phyloP scores from a whole-genome alignment of 2,888 invertebrate genomes.

The Ernsta delagoae region DNA sequence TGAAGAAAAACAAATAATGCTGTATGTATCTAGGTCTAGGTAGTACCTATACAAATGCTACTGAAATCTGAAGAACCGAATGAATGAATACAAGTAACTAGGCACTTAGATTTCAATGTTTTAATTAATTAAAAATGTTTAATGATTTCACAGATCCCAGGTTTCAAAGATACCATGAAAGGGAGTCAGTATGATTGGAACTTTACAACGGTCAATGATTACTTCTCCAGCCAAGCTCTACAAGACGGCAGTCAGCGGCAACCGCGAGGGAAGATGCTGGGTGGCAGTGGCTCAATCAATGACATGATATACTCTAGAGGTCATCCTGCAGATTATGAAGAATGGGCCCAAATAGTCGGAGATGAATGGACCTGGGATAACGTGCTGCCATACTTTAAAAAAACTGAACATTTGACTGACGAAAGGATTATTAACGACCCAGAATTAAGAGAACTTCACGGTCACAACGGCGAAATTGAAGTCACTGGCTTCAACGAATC shows the following conservation, averaged over 20 bases:
- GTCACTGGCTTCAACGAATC: slow-evolving; percentile 57
- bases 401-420: slow-evolving; percentile 68
- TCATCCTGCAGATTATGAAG: slow-evolving; percentile 66
- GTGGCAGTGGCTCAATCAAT: slow-evolving; percentile 70
- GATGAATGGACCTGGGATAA: slow-evolving; percentile 64
- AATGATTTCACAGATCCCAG: slow-evolving; percentile 59
- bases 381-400: slow-evolving; percentile 67
- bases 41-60: too few relatives aligned
- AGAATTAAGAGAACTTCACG: slow-evolving; percentile 60
- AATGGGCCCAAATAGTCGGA: slow-evolving; percentile 62
- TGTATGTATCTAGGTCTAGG: too few relatives aligned
- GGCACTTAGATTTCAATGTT: too few relatives aligned
- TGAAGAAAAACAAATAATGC: too few relatives aligned
- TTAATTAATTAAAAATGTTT: too few relatives aligned
- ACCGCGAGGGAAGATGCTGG: slow-evolving; percentile 70
- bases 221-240: slow-evolving; percentile 60
- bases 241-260: slow-evolving; percentile 58
- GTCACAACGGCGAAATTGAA: slow-evolving; percentile 63
- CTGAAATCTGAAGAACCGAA: too few relatives aligned
- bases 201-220: slow-evolving; percentile 62
- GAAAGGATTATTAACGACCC: slow-evolving; percentile 57
- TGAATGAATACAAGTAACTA: too few relatives aligned
- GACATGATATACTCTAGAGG: slow-evolving; percentile 75
- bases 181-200: slow-evolving; percentile 68
- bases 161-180: slow-evolving; percentile 54